Percentiles rank a stretch among this genome's conserved stretches.
These are phyloP conservation scores for Drosophila repletoides DNA, from an alignment of 1,140 invertebrate genomes.

Conservation along the genomic window DNA sequence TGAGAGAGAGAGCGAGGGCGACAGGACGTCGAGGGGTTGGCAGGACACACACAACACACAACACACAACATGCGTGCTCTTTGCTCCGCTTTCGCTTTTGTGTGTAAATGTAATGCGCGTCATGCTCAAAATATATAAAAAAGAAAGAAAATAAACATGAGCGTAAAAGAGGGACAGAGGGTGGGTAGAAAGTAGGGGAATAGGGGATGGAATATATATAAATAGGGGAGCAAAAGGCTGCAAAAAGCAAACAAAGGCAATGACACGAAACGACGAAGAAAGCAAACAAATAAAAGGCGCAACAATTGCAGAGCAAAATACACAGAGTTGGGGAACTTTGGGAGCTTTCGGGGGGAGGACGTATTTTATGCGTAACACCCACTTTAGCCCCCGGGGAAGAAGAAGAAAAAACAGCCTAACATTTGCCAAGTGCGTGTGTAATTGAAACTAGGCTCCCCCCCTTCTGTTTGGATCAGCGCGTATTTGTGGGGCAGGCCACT, in stretches of 20 bases:
- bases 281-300: constrained; percentile 79
- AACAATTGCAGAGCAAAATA: constrained; percentile 63
- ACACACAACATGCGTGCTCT: constrained; percentile 51
- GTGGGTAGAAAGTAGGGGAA: not conserved
- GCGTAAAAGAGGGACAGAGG: not conserved
- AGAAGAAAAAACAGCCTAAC: constrained; percentile 1
- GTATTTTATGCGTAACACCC: constrained; percentile 36
- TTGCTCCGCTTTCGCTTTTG: constrained; percentile 46
- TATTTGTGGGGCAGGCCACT: constrained; percentile 9
- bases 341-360: not conserved
- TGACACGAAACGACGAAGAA: constrained; percentile 72
- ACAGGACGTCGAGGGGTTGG: constrained; percentile 13
- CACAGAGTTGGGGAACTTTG: too few species aligned
- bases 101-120: constrained; percentile 53
- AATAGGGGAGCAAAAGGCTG: constrained; percentile 29
- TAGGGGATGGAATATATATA: too few species aligned
- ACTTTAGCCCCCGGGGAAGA: not conserved
- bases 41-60: not conserved
- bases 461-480: not conserved
- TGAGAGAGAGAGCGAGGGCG: not conserved
- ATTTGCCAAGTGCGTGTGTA: constrained; percentile 74
- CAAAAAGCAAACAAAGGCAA: constrained; percentile 78
- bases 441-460: constrained; percentile 66
- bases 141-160: constrained; percentile 73
- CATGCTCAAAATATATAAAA: constrained; percentile 71